These are phyloP conservation scores for Salticus scenicus DNA, from an alignment of 2,888 invertebrate genomes.

Conservation along the genomic window DNA sequence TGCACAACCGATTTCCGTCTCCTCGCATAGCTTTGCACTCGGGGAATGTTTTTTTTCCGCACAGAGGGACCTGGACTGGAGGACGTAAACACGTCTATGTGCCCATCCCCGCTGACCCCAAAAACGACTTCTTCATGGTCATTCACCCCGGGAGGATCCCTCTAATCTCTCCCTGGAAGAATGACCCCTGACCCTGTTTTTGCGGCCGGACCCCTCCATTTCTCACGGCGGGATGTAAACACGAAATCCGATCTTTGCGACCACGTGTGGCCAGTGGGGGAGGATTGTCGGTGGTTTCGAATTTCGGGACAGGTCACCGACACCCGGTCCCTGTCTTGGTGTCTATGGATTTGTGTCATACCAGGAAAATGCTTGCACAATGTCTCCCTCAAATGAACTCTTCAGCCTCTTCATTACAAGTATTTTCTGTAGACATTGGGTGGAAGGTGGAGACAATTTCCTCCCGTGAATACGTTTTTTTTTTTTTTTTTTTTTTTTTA, in stretches of 20 bases:
- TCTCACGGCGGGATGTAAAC: constrained; percentile 69
- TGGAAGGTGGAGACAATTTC: too few relatives aligned
- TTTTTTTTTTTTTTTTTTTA: too few relatives aligned
- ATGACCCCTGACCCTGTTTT: constrained; percentile 53
- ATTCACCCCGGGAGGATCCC: constrained; percentile 58
- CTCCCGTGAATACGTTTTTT: too few relatives aligned
- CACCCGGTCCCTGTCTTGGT: not conserved
- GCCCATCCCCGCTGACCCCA: constrained; percentile 55
- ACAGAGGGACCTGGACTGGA: constrained; percentile 23
- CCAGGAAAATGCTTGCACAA: not conserved
- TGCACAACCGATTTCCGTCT: not conserved
- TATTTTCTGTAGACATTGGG: too few relatives aligned
- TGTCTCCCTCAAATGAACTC: too few relatives aligned
- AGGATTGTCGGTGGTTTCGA: not conserved
- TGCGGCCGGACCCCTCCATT: constrained; percentile 21
- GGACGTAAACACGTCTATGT: constrained; percentile 27
- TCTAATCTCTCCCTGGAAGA: constrained; percentile 51
- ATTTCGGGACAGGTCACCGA: constrained; percentile 11
- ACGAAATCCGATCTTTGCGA: constrained; percentile 50
- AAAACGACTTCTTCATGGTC: constrained; percentile 45
- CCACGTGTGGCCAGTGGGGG: constrained; percentile 62
- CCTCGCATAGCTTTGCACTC: not conserved
- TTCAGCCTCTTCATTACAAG: too few relatives aligned
- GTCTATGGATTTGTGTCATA: not conserved
- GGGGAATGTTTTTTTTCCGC: not conserved